A percentile compares a stretch with the other conserved stretches of the same genome.
phyloP scores from a whole-genome alignment of 2,888 invertebrate genomes.

The Pherbina coryleti region DNA sequence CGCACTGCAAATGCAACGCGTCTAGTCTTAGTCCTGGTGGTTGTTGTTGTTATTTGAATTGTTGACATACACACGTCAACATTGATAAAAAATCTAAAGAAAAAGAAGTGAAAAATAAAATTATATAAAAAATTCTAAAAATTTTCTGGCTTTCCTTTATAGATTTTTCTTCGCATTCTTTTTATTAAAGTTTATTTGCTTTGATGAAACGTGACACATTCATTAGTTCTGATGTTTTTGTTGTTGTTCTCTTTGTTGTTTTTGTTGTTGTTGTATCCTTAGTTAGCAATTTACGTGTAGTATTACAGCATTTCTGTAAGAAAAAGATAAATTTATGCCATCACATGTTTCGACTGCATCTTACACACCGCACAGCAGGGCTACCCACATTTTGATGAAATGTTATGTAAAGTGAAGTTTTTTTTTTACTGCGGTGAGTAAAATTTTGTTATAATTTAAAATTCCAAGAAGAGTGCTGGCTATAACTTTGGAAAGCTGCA shows the following conservation, averaged over 20 bases:
- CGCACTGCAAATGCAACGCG: background rate
- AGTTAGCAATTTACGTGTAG: too few species aligned
- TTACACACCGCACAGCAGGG: too few species aligned
- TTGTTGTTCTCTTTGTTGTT: background rate
- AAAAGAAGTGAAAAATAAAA: background rate
- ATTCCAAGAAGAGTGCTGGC: too few species aligned
- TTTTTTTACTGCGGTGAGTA: too few species aligned
- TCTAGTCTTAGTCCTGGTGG: background rate
- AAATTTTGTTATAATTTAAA: too few species aligned
- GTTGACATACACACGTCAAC: background rate
- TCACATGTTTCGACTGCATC: background rate
- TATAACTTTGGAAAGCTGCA: too few species aligned
- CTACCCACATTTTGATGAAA: too few species aligned
- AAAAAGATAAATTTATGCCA: constrained; percentile 9
- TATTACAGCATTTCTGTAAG: too few species aligned
- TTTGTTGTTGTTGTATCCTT: background rate
- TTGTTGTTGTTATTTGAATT: background rate
- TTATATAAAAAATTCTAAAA: background rate
- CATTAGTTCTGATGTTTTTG: background rate
- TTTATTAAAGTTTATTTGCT: background rate
- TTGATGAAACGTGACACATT: background rate
- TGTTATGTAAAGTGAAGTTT: too few species aligned
- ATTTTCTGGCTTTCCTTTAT: background rate
- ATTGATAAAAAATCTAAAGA: background rate
- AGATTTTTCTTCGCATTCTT: background rate